phyloP scores from a whole-genome alignment of 1,140 invertebrate genomes.

The Drosophila sturtevanti region DNA sequence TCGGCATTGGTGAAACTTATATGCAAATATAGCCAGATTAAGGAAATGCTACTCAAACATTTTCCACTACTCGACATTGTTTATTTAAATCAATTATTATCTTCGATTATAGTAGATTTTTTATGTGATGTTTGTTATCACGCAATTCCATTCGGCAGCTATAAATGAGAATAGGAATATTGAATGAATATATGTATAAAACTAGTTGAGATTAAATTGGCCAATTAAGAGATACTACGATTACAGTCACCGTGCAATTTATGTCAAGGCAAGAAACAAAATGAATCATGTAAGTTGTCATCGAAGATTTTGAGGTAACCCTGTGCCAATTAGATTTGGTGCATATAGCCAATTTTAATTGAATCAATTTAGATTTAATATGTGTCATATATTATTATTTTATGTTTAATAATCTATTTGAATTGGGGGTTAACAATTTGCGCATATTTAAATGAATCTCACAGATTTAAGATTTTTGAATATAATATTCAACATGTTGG shows the following conservation, averaged over 20 bases:
- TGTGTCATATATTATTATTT: too few relatives aligned
- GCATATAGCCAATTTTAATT: too few relatives aligned
- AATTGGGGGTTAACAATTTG: neutral
- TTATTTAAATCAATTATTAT: too few relatives aligned
- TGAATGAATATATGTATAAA: too few relatives aligned
- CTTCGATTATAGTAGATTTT: neutral
- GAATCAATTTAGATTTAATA: too few relatives aligned
- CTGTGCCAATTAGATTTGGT: too few relatives aligned
- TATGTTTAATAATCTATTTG: neutral
- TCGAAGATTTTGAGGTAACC: too few relatives aligned
- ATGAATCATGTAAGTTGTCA: too few relatives aligned
- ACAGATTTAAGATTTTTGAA: neutral
- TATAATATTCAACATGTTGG: too few relatives aligned
- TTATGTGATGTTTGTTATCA: neutral
- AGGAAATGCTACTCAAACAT: neutral
- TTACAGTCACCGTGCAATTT: neutral
- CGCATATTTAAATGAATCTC: neutral
- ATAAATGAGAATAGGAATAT: neutral
- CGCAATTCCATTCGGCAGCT: neutral
- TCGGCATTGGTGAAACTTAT: neutral
- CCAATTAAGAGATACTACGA: neutral
- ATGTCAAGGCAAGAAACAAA: neutral
- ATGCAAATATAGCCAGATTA: slow-evolving; percentile 14
- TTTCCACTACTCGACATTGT: neutral
- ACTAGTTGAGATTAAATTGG: neutral